Percentiles rank a stretch among this genome's conserved stretches.
Evolutionary conservation across 2,888 invertebrate species (phyloP).

Genomic region (Odiellus spinosus): DNA sequence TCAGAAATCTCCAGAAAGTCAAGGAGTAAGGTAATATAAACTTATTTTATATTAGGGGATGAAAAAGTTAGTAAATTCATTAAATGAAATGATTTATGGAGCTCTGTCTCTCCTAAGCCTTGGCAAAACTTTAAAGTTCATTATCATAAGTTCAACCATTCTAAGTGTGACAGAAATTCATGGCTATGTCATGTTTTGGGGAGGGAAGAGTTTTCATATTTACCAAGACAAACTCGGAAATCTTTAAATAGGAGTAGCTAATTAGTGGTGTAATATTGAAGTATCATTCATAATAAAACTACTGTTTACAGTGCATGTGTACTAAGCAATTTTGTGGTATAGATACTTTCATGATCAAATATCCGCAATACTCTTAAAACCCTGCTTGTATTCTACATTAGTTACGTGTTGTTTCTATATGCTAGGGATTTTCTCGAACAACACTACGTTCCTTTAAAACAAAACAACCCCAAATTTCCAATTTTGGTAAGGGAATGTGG

Average conservation of each 20-base stretch:
- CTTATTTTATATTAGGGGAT: not conserved
- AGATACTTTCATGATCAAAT: too few relatives aligned
- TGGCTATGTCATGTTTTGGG: too few relatives aligned
- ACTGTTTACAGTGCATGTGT: too few relatives aligned
- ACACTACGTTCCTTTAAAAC: constrained; percentile 71
- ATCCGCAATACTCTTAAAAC: too few relatives aligned
- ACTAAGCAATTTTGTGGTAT: too few relatives aligned
- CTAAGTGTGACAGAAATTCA: too few relatives aligned
- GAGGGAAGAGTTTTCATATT: too few relatives aligned
- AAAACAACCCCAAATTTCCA: constrained; percentile 70
- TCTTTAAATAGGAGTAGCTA: too few relatives aligned
- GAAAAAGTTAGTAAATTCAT: not conserved
- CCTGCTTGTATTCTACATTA: too few relatives aligned
- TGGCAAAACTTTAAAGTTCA: not conserved
- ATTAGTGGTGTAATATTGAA: too few relatives aligned
- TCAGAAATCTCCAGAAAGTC: constrained; percentile 64
- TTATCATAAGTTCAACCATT: not conserved
- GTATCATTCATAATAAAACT: too few relatives aligned
- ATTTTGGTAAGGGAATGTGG: constrained; percentile 86
- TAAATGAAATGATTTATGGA: not conserved
- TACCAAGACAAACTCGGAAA: too few relatives aligned
- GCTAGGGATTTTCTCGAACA: constrained; percentile 74
- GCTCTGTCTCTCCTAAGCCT: not conserved
- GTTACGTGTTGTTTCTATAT: constrained; percentile 11
- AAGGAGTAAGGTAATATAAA: constrained; percentile 61